Conservation (phyloP, 2,113 vertebrate genomes). For the Ursus arctos region DNA sequence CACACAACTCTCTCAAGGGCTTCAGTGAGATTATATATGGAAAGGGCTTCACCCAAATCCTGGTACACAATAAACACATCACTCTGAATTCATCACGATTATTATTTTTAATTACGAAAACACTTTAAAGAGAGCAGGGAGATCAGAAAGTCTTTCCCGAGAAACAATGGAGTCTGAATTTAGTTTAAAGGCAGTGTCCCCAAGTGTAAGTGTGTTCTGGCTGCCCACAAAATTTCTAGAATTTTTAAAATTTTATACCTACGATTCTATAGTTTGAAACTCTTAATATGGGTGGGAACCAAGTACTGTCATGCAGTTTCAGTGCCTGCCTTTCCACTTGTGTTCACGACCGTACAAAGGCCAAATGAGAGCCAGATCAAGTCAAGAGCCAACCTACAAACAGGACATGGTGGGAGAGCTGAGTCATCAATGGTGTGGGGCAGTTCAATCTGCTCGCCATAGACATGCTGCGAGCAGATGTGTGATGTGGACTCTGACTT, state of each 20-base stretch:
- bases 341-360: background rate
- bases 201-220: background rate
- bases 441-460: background rate
- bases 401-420: background rate
- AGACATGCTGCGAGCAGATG: background rate
- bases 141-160: background rate
- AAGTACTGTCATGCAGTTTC: background rate
- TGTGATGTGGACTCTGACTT: background rate
- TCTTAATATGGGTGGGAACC: background rate
- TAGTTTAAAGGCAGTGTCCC: background rate
- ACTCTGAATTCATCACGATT: background rate
- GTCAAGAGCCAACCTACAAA: conserved; percentile 12
- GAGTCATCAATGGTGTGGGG: background rate
- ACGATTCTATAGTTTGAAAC: background rate
- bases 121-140: background rate
- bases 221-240: background rate
- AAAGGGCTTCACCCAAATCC: background rate
- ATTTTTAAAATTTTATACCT: background rate
- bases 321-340: background rate
- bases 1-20: background rate
- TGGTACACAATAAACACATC: background rate
- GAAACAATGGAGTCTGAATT: background rate
- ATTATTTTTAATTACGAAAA: background rate
- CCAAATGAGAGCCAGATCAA: conserved; percentile 3
- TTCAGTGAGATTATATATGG: background rate